Evolutionary conservation across 2,888 invertebrate species (phyloP), one percentile per base, ranked within the genome.

Genomic region (Cataglyphis livida): DNA sequence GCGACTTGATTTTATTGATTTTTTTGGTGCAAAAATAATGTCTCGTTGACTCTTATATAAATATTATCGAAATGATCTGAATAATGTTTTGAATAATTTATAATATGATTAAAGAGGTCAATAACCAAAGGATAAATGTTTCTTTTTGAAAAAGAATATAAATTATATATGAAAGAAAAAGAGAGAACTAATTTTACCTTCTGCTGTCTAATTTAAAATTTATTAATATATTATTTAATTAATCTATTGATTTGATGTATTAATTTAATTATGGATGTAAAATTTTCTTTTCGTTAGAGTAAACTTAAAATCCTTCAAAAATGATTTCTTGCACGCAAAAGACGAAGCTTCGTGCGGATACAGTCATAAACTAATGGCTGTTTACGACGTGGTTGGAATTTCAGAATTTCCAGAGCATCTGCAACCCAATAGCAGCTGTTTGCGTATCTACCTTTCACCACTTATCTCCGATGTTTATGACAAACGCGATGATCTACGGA

Each of bases 351-450:
- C 21, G 41, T 32, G 32, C 10, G 32, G n/a, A 76, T 41, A 21
- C 57, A 21, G 25, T 54, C 28, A 18, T n/a, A 7, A 12, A 9
- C 3, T 44, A 41, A 6, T 18, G 44, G 86, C 74, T 87, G 74
- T 86, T 85, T 76, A 71, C 73, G 75, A 35, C 51, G 79, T 81
- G 68, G 74, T 15, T 32, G 54, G 59, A 82, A 79, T 75, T 79
- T 75, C 79, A 61, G 76, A 82, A 82, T 85, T 74, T 84, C 82
- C 4, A 62, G 57, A 79, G 71, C 89, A 91, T 91, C 89, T 88
- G 90, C 90, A 91, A 89, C 79, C 64, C 35, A 74, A 28, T 25
- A 12, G 73, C 90, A 89, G 88, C 86, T 90, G 88, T 41, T 41
- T 62, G n/a, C 28, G 25, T 28, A 35, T 44, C 88, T 73, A 83